Evolutionary conservation across 2,113 vertebrate species (phyloP).

Genomic region (Origma solitaria): DNA sequence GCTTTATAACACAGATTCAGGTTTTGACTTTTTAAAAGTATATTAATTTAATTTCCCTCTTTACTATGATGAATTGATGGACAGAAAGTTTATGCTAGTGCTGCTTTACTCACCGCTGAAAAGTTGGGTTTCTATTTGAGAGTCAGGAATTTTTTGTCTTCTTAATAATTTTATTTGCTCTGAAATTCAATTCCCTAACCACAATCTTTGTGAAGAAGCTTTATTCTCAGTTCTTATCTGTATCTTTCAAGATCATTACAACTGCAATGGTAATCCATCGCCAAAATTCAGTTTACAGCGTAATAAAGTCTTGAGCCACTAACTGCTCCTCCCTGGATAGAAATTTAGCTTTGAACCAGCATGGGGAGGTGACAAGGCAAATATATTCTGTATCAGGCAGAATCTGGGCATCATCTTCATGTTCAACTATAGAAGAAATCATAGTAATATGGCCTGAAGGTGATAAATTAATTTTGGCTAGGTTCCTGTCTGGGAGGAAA

Average conservation of each 20-base stretch:
- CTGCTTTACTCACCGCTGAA: not conserved
- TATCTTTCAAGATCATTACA: not conserved
- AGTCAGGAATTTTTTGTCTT: not conserved
- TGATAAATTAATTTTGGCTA: conserved; percentile 56
- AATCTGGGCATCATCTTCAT: not conserved
- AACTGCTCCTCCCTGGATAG: not conserved
- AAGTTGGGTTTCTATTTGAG: not conserved
- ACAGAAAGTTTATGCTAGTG: not conserved
- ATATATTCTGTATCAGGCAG: not conserved
- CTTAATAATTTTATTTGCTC: not conserved
- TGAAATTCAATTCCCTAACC: not conserved
- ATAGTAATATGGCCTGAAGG: conserved; percentile 30
- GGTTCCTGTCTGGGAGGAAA: conserved; percentile 19
- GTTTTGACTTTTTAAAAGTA: not conserved
- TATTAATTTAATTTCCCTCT: not conserved
- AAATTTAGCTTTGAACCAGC: not conserved
- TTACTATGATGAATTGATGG: not conserved
- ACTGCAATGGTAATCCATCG: not conserved
- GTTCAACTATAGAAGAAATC: conserved; percentile 41
- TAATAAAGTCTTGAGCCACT: not conserved
- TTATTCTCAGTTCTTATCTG: not conserved
- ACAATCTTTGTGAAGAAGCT: not conserved
- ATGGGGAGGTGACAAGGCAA: not conserved
- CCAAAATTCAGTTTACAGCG: not conserved
- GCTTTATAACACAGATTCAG: not conserved